Conservation (phyloP, 1,140 invertebrate species). For the Vollenhovia emeryi region DNA sequence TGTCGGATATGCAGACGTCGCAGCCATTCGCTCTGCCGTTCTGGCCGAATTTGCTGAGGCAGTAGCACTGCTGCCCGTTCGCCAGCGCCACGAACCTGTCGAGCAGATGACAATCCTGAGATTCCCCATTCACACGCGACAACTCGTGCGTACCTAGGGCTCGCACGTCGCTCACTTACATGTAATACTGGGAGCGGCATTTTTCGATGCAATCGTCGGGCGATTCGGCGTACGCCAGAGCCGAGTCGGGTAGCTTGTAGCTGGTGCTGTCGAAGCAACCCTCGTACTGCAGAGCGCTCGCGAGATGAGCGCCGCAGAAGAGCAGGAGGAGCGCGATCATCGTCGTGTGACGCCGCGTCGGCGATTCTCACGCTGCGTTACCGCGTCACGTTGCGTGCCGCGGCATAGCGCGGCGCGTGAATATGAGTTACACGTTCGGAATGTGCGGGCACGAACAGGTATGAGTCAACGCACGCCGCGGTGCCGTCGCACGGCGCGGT, state of each 20-base stretch:
- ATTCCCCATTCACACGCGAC: background rate
- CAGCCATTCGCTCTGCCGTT: constrained; percentile 80
- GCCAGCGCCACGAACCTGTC: constrained; percentile 84
- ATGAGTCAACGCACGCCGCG: constrained; percentile 24
- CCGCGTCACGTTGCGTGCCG: too few relatives aligned
- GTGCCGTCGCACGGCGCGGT: background rate
- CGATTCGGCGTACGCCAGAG: constrained; percentile 62
- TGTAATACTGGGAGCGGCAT: constrained; percentile 78
- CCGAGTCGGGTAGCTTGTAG: constrained; percentile 69
- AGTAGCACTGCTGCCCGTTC: constrained; percentile 82
- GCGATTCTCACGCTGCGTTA: background rate
- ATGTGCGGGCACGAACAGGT: background rate
- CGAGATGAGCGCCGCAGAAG: background rate
- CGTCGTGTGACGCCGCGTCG: background rate
- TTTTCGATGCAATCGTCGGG: constrained; percentile 74
- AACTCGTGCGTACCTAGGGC: too few relatives aligned
- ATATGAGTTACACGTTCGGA: constrained; percentile 11
- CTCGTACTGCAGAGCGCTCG: constrained; percentile 71
- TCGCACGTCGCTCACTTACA: constrained; percentile 72
- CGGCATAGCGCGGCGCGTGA: background rate
- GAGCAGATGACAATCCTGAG: constrained; percentile 2
- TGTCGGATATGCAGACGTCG: constrained; percentile 77
- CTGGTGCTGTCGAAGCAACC: constrained; percentile 78
- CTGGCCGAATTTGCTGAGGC: constrained; percentile 82
- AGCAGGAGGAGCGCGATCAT: background rate